Evolutionary conservation across 2,888 invertebrate genomes (phyloP), one percentile per base, ranked within the genome.

Genomic region (Dryococelus australis): DNA sequence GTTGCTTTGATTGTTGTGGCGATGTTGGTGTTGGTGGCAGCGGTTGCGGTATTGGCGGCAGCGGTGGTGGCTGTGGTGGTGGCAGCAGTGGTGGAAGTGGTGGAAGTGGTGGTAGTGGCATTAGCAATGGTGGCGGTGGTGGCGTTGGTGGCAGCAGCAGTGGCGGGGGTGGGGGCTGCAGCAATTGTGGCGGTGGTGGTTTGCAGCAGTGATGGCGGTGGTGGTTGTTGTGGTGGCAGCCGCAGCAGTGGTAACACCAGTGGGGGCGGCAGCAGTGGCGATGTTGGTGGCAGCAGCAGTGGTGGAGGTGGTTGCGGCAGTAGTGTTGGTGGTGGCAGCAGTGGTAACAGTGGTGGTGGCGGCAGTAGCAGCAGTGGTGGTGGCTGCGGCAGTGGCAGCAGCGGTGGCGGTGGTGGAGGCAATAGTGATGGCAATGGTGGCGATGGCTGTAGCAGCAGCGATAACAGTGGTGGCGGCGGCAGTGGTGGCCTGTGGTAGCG

Each of bases 401-500:
- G 85, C 1, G 12, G 65, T 85, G 27, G 85, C 27, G 43, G 83
- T 27, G 43, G 83, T 28, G 24, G 28, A 26, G 27, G 83, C 24
- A 83, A 27, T 51, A 27, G 51, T 47, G 24, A 43, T 85, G 27
- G 85, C 20, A 24, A 43, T 85, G 24, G 85, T 27, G 27, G 85
- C 43, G 24, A 24, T 27, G 51, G 85, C 43, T 13, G 85, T 27
- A 35, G 85, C 43, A 85, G 47, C n/a, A 51, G 85, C 43, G 51
- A 24, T 51, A n/a, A 43, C 43, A 35, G 85, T 51, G n/a, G 85
- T 85, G 43, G 85, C n/a, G 51, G 85, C 24, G 27, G 85, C 9
- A 51, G 85, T 85, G 27, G 51, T 43, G n/a, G 51, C 26, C n/a
- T 35, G 85, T 85, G 51, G 85, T 51, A n/a, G 85, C 13, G 43